These are phyloP conservation scores for Paramormyrops hopkinsi DNA, from an alignment of 2,797 vertebrate species.

Conservation along the genomic window DNA sequence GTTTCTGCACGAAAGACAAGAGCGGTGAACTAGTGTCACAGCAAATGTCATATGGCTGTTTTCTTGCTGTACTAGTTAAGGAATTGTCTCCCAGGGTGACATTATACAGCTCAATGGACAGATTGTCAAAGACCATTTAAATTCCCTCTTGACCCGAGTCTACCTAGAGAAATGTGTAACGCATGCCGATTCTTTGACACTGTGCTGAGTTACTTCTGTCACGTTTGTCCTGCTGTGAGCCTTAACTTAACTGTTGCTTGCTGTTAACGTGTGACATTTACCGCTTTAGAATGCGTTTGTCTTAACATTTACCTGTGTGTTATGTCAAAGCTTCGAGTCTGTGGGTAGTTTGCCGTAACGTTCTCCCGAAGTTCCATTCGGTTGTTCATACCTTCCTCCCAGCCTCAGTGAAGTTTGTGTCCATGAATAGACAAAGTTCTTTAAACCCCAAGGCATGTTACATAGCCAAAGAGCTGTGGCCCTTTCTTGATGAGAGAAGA, in stretches of 20 bases:
- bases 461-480: neutral
- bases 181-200: neutral
- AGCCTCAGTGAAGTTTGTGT: neutral
- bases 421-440: neutral
- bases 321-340: neutral
- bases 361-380: neutral
- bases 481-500: neutral
- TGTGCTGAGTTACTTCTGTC: neutral
- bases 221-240: neutral
- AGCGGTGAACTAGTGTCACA: neutral
- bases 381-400: neutral
- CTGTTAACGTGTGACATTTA: neutral
- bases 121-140: neutral
- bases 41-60: neutral
- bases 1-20: conserved; percentile 10
- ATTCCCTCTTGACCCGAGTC: neutral
- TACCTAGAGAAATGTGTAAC: neutral
- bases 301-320: neutral
- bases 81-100: neutral
- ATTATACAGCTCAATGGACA: neutral
- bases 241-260: neutral
- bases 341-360: neutral
- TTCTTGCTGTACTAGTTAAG: neutral
- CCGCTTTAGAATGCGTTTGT: neutral
- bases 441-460: neutral